Conservation (phyloP, 2,113 vertebrate genomes). For the Prunella fulvescens region DNA sequence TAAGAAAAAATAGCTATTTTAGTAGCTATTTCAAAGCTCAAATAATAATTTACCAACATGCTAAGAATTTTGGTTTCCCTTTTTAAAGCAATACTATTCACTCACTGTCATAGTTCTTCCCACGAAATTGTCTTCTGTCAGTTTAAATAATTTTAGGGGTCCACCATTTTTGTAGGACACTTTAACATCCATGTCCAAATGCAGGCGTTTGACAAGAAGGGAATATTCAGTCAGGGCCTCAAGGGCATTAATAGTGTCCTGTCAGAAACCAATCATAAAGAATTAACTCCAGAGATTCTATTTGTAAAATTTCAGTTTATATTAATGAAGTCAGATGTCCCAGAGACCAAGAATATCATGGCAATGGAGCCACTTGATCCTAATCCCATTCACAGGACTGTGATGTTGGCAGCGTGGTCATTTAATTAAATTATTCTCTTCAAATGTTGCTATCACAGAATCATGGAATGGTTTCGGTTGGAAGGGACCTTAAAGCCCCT, state of each 20-base stretch:
- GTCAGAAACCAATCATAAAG: neutral
- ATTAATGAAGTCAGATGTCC: neutral
- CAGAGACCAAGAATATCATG: neutral
- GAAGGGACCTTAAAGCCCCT: neutral
- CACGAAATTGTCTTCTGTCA: constrained; percentile 76
- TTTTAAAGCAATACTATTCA: neutral
- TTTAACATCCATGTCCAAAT: constrained; percentile 78
- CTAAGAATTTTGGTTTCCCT: neutral
- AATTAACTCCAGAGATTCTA: neutral
- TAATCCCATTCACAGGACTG: neutral
- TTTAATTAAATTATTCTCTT: neutral
- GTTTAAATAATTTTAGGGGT: constrained; percentile 45
- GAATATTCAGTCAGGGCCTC: constrained; percentile 85
- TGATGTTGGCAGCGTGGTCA: neutral
- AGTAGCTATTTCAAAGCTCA: neutral
- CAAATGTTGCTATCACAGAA: neutral
- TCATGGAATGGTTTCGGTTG: neutral
- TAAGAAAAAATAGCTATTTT: neutral
- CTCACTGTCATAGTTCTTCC: constrained; percentile 74
- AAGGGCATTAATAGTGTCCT: constrained; percentile 87
- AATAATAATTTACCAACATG: neutral
- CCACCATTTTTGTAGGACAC: constrained; percentile 74
- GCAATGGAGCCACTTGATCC: neutral
- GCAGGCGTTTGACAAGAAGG: constrained; percentile 54
- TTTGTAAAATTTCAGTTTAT: neutral